phyloP scores from a whole-genome alignment of 2,113 vertebrate genomes.

The Cyanocitta stelleri region DNA sequence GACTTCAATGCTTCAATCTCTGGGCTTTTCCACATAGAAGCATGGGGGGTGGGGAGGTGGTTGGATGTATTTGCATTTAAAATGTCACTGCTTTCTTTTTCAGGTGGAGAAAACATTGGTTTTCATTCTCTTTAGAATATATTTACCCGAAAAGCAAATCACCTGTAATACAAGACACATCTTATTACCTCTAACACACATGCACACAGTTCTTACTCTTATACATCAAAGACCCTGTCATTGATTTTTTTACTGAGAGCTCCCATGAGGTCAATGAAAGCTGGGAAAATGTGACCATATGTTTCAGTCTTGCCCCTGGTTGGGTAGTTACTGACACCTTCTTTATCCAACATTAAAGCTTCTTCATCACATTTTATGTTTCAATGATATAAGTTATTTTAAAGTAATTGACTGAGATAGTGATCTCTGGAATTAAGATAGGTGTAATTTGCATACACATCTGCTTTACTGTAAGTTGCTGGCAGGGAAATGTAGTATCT shows the following conservation, averaged over 20 bases:
- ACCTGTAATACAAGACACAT: neutral
- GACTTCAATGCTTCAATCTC: neutral
- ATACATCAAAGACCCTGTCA: neutral
- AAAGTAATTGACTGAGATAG: conserved; percentile 54
- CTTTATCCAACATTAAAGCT: conserved; percentile 34
- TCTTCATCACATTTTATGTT: conserved; percentile 51
- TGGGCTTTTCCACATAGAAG: neutral
- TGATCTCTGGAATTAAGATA: conserved; percentile 49
- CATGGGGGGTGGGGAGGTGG: accelerated
- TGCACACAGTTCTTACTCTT: neutral
- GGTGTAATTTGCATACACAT: conserved; percentile 52
- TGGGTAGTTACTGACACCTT: conserved; percentile 34
- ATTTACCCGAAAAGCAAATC: neutral
- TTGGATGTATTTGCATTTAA: neutral
- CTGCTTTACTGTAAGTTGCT: conserved; percentile 55
- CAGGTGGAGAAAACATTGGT: neutral
- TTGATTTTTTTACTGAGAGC: conserved; percentile 57
- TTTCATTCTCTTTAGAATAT: neutral
- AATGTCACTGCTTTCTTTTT: neutral
- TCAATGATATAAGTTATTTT: conserved; percentile 55
- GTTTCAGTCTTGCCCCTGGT: conserved; percentile 59
- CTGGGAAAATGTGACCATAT: conserved; percentile 38
- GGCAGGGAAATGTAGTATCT: conserved; percentile 23
- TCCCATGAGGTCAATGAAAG: conserved; percentile 60
- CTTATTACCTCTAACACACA: neutral